phyloP scores from a whole-genome alignment of 2,797 vertebrate species.

The Gobio occitaniae region DNA sequence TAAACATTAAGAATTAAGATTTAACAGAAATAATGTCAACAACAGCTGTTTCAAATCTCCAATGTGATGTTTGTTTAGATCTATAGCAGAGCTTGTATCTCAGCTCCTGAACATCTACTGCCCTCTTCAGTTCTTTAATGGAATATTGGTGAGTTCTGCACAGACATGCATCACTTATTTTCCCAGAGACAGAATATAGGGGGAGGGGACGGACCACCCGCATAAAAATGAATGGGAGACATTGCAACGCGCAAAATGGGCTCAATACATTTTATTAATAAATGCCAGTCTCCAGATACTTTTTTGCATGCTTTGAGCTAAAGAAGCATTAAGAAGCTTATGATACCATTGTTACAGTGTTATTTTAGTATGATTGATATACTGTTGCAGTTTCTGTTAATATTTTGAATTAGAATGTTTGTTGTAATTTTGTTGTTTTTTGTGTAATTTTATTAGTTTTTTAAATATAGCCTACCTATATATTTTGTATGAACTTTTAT shows the following conservation, averaged over 20 bases:
- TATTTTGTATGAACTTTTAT: not conserved
- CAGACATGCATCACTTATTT: no score
- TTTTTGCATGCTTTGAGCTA: not conserved
- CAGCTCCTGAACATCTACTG: conserved; percentile 80
- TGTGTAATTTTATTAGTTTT: not conserved
- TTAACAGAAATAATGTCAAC: not conserved
- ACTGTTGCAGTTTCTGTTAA: not conserved
- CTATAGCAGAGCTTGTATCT: conserved; percentile 83
- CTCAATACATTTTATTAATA: not conserved
- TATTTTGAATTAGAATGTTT: not conserved
- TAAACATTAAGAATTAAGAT: conserved; percentile 4
- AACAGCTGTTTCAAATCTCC: conserved; percentile 12
- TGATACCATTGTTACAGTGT: not conserved
- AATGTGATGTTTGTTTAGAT: conserved; percentile 69
- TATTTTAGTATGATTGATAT: not conserved
- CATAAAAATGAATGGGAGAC: not conserved
- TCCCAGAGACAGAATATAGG: not conserved
- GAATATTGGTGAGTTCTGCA: conserved; percentile 76
- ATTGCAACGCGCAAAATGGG: not conserved
- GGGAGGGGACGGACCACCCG: not conserved
- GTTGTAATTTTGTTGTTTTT: not conserved
- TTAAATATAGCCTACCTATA: no score
- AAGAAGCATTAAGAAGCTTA: not conserved
- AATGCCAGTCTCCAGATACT: not conserved
- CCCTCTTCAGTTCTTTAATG: conserved; percentile 86